These are phyloP conservation scores for Zosterops hypoxanthus DNA, from an alignment of 2,113 vertebrate species.

Conservation along the genomic window DNA sequence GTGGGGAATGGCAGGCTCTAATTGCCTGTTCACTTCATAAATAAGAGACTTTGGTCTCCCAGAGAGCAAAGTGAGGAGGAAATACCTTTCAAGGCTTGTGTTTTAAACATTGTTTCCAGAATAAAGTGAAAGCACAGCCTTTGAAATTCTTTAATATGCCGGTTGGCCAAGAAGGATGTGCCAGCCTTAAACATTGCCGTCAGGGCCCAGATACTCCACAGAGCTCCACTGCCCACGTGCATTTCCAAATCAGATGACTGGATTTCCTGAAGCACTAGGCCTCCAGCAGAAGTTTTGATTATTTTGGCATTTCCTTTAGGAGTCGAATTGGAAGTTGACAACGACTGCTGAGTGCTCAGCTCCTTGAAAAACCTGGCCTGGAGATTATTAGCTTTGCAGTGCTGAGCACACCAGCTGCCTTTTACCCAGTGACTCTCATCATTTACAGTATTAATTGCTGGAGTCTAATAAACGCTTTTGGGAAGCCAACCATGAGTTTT, in stretches of 20 bases:
- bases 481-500: not conserved
- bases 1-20: not conserved
- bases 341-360: not conserved
- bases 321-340: not conserved
- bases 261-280: conserved; percentile 20
- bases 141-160: not conserved
- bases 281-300: conserved; percentile 41
- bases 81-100: not conserved
- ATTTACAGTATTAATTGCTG: not conserved
- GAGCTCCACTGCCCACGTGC: not conserved
- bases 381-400: not conserved
- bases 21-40: not conserved
- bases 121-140: not conserved
- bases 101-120: not conserved
- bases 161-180: not conserved
- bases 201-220: not conserved
- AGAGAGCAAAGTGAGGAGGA: not conserved
- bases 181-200: not conserved
- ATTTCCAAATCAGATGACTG: conserved; percentile 18
- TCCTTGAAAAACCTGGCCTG: conserved; percentile 30
- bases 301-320: conserved; percentile 48
- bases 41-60: not conserved
- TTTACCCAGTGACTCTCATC: not conserved
- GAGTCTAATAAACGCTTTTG: not conserved
- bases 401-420: not conserved